Base-by-base conservation (phyloP, 2,113 vertebrate species). In the Sphyrna mokarran region DNA sequence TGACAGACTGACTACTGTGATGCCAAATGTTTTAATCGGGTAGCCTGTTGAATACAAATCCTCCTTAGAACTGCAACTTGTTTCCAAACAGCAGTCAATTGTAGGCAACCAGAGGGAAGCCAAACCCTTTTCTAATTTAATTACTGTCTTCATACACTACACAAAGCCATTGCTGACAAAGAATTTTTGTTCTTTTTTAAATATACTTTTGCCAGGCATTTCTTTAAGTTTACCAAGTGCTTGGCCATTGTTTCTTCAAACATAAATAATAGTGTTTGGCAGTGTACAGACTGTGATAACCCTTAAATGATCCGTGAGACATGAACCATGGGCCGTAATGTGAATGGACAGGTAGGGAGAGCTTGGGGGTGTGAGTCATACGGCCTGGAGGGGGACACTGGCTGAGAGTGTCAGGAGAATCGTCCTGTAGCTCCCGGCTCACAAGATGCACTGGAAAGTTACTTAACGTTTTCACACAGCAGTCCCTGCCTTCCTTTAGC, bases 11-110 rank as follows among this genome's bases (percentile, higher is more conserved):
- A 0, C 89, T 96, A 78, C 69, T 95, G 96, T 83, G 95, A 86
- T 96, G 97, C 97, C 29, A 78, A 96, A 13, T 86, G 95, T 91
- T 95, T 9, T 1, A 94, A 96, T 96, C 86, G 96, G 96, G 96
- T 4, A 48, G 96, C 89, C 69, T 95, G 20, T 96, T 0, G 26
- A 97, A 97, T 93, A 95, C 96, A 54, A 33, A 95, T 96, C 1
- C 96, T 95, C 96, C 94, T 89, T 95, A 96, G 93, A 96, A 95
- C 76, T 54, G 68, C n/a, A 23, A 48, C 93, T 89, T 89, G 22
- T 94, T 68, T 68, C n/a, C 26, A 70, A 94, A 70, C 37, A 48
- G 93, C 37, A 70, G 37, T 95, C 23, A 95, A 70, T 29, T 70
- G 20, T 43, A 16, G 93, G 23, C 66, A 93, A 22, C 61, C 10